Evolutionary conservation across 1,140 invertebrate species (phyloP), one percentile per base, ranked within the genome.

Genomic region (Holcopasites calliopsidis): DNA sequence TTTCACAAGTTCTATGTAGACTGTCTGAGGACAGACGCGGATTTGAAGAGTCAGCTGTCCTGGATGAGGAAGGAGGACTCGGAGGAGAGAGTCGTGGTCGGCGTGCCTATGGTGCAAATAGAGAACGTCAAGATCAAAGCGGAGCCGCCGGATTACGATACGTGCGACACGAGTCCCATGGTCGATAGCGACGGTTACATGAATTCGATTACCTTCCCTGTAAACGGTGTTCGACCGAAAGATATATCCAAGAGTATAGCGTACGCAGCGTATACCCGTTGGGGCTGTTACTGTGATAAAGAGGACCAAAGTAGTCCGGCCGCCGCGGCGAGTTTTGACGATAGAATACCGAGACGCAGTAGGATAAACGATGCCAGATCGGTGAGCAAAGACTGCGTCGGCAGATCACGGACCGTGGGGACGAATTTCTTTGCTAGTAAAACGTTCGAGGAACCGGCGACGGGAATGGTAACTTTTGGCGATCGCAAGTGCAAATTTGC

Each of bases 1-100:
- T 91, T 89, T 69, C 85, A 91, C 52, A 88, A 89, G 65, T 91
- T 91, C 55, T 91, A 91, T 77, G 62, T 85, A 8, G 81, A 89
- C 7, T 90, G 88, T 73, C 62, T 89, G 26, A 91, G 86, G 40
- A 89, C 89, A 7, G 90, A 91, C 35, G 71, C 84, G 7, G 42
- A 85, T 28, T 70, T 91, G 3, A 91, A 91, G 68, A 88, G 77
- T 60, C 88, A 90, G 66, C 73, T 91, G 16, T 91, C 89, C 0
- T 91, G 90, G 90, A 91, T 91, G 90, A 78, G 66, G 2, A 82
- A 82, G n/a, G 85, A 84, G 23, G 80, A 81, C 13, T 83, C 55
- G 21, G 82, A 60, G 28, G 80, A 88, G 44, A 82, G 81, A 75
- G 79, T 83, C n/a, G n/a, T 3, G 16, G n/a, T 0, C 54, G 68